Conservation (phyloP, 30 jellyfish, hydroid and myxozoan genomes). For the Pseudorhiza aurosa region DNA sequence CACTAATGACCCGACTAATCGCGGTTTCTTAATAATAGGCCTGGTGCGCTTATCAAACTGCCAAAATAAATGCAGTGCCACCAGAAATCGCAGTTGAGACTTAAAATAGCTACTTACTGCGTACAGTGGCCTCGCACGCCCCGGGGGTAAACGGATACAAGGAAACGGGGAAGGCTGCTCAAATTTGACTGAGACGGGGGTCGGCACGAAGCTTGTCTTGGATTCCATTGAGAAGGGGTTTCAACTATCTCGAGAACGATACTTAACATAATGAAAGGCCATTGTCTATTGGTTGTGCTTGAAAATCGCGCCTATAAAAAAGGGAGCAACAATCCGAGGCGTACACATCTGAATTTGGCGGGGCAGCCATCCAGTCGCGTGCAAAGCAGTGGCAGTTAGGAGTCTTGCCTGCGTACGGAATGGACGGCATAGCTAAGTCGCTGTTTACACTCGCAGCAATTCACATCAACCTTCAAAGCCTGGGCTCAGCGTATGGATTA, state of each 20-base stretch:
- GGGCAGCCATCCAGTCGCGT: no score
- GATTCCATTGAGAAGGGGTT: constrained; percentile 8
- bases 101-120: background rate
- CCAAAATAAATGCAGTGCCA: background rate
- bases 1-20: background rate
- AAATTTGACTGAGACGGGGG: constrained; percentile 22
- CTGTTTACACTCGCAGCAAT: background rate
- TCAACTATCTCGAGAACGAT: constrained; percentile 2
- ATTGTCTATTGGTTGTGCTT: background rate
- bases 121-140: no score
- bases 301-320: constrained; percentile 37
- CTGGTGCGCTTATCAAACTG: background rate
- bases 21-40: background rate
- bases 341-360: no score
- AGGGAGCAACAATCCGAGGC: no score
- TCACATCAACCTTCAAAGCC: background rate
- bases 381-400: no score
- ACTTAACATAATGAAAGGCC: background rate
- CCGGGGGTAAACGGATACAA: background rate
- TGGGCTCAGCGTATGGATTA: background rate
- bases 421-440: background rate
- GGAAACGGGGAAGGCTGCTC: background rate
- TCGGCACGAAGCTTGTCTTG: background rate
- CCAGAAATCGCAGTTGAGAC: constrained; percentile 10
- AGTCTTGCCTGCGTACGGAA: no score